phyloP scores from a whole-genome alignment of 2,888 invertebrate genomes.

The Tiliacea citrago region DNA sequence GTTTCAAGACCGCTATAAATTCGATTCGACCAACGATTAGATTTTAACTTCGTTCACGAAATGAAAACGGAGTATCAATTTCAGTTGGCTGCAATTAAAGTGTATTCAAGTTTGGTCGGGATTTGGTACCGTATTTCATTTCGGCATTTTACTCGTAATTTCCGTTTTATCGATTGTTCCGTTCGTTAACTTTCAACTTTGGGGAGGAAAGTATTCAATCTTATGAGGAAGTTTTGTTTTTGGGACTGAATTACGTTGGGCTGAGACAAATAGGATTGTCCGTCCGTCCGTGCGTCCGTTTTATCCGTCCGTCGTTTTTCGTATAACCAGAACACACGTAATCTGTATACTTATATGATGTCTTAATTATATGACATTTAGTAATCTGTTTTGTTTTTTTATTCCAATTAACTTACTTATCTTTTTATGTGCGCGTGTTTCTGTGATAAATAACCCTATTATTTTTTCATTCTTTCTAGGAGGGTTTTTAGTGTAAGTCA shows the following conservation, averaged over 20 bases:
- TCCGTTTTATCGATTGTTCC: constrained; percentile 53
- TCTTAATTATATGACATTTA: too few species aligned
- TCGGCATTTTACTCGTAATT: constrained; percentile 54
- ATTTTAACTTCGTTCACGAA: constrained; percentile 47
- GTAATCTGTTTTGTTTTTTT: too few species aligned
- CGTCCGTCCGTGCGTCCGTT: too few species aligned
- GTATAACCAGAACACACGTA: too few species aligned
- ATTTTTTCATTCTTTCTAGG: too few species aligned
- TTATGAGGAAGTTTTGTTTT: constrained; percentile 30
- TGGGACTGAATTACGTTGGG: neutral
- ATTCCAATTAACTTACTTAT: too few species aligned
- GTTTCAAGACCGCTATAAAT: constrained; percentile 21
- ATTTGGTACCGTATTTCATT: constrained; percentile 57
- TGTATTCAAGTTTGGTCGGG: constrained; percentile 54
- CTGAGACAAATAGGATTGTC: neutral
- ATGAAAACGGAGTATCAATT: constrained; percentile 57
- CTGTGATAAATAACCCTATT: too few species aligned
- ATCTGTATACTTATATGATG: too few species aligned
- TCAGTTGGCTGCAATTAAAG: constrained; percentile 56
- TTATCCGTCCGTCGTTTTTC: too few species aligned
- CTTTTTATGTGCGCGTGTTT: too few species aligned
- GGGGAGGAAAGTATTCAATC: constrained; percentile 20
- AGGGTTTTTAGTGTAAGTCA: too few species aligned
- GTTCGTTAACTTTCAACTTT: constrained; percentile 39
- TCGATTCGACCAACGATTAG: constrained; percentile 32